Percentiles rank a stretch among this genome's conserved stretches.
phyloP scores from a whole-genome alignment of 2,888 invertebrate genomes.

The Ochropacha duplaris region DNA sequence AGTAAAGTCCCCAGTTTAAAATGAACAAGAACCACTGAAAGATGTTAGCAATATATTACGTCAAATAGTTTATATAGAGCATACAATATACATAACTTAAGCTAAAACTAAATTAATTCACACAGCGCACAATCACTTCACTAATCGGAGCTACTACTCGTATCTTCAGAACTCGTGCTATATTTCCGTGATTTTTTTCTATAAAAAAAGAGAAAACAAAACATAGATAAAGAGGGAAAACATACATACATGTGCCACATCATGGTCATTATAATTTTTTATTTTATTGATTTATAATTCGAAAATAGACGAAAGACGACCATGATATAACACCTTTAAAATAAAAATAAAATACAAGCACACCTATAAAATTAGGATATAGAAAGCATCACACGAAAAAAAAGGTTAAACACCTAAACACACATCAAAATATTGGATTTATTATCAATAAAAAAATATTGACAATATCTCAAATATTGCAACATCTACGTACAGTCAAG shows the following conservation, averaged over 20 bases:
- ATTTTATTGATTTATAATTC: not conserved
- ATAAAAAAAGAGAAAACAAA: constrained; percentile 72
- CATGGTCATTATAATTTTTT: constrained; percentile 20
- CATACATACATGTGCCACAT: constrained; percentile 41
- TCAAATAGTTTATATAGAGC: not conserved
- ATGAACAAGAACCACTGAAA: constrained; percentile 24
- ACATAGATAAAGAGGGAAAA: constrained; percentile 49
- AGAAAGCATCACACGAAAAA: constrained; percentile 65
- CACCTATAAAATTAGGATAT: constrained; percentile 38
- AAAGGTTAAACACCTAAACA: constrained; percentile 49
- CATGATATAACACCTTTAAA: constrained; percentile 36
- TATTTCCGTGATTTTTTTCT: constrained; percentile 79
- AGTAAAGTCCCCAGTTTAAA: not conserved
- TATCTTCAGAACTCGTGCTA: constrained; percentile 78
- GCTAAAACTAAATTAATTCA: constrained; percentile 41
- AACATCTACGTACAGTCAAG: constrained; percentile 1
- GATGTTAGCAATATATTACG: constrained; percentile 32
- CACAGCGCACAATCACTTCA: constrained; percentile 59
- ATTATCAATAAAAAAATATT: constrained; percentile 23
- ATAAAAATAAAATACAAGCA: constrained; percentile 49
- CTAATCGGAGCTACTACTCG: constrained; percentile 75
- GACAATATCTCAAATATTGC: constrained; percentile 7
- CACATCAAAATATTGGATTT: constrained; percentile 24
- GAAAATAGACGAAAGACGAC: constrained; percentile 5
- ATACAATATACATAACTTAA: constrained; percentile 57